Base-by-base conservation (phyloP, 2,113 vertebrate species). In the Acanthisitta chloris region DNA sequence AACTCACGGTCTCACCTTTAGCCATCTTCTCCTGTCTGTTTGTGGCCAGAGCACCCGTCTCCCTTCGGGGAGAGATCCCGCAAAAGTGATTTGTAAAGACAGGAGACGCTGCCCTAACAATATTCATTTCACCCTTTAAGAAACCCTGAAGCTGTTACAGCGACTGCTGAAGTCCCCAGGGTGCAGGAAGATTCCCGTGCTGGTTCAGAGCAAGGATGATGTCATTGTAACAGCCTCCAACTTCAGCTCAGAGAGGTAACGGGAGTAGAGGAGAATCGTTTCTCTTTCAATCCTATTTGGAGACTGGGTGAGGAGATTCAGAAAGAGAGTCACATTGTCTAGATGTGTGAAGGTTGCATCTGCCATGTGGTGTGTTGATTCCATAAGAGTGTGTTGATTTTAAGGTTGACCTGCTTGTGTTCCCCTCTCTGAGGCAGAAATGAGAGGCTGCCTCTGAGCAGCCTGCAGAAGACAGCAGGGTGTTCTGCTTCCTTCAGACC, bases 211-310 rank as follows among this genome's bases (percentile, higher is more conserved):
- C 98, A 99, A 99, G 96, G 99, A 99, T 21, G 99, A 99, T 80
- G 99, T 99, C 96, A 99, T 99, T 49, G 99, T 99, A 74, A 99
- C 99, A 0, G 99, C 99, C 65, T 99, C 99, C 94, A 99, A 99
- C 98, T 99, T 99, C 98, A 99, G 99, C 95, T 99, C 99, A 5
- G 99, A 99, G 98, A 99, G 99, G 99, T 99, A 97, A 96, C 2
- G 49, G 89, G 38, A 74, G 64, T 29, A 83, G 91, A 96, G 74
- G 88, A 92, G 70, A 90, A 78, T 55, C 2, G 4, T 92, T 91
- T 90, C 85, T 93, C 86, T 96, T 95, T 95, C 48, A 2, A 80
- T 91, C 71, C 76, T 96, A 31, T 86, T 82, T 93, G 92, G 58
- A 88, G 83, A 72, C 64, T 88, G 96, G 66, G 84, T 86, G 89